Evolutionary conservation across 1,140 invertebrate genomes (phyloP), one percentile per base, ranked within the genome.

Genomic region (Drosophila sproati): DNA sequence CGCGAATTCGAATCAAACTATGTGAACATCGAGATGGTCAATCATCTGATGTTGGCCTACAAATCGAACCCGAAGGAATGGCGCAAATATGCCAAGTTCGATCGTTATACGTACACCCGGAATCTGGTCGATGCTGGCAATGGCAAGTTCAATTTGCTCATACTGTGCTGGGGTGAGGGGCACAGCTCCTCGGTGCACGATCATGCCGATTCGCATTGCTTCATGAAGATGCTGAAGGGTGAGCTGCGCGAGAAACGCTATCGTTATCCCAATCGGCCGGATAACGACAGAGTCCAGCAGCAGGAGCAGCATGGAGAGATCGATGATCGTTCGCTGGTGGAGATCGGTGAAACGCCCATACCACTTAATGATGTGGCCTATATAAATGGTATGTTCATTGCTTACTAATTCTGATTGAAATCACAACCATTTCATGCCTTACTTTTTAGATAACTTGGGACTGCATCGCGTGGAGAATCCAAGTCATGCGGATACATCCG

Each of bases 91-190:
- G 98, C 98, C 8, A 98, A 98, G 92, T 99, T 98, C 91, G 98
- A 99, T 93, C 95, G 96, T 90, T 96, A 96, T 92, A 97, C 97
- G 77, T 99, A 99, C 90, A 99, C 98, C 0, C 93, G 98, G 29
- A 99, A 99, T 93, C 93, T 99, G 61, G 97, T 99, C 2, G 98
- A 99, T 90, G 95, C 95, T 74, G 98, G 98, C 6, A 99, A 99
- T 93, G 98, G 98, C 1, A 98, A 98, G 92, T 99, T 99, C 93
- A 99, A 99, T 93, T 94, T 99, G 73, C 98, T 99, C 96, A 94
- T 99, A 28, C 92, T 99, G 0, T 99, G 98, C 93, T 99, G 99
- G 99, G 97, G 97, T 35, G 97, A 98, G 91, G 97, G 97, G 32
- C 98, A 99, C 73, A 97, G 96, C 0, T 98, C 98, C 0, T 95